Evolutionary conservation across 2,113 vertebrate genomes (phyloP).

Genomic region (Gymnogyps californianus): DNA sequence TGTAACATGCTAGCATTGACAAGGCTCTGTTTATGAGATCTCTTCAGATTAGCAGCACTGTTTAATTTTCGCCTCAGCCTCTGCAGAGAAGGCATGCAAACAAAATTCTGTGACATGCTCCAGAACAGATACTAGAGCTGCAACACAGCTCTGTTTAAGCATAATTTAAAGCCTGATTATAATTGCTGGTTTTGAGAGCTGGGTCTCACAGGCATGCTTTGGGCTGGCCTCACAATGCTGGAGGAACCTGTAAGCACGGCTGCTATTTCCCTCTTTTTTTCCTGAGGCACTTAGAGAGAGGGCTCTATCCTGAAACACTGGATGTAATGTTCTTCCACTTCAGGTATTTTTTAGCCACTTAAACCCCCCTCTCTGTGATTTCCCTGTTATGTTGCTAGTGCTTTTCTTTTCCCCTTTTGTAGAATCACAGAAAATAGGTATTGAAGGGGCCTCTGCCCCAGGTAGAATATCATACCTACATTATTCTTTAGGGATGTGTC

Average conservation of each 20-base stretch:
- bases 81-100: background rate
- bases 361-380: background rate
- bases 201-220: background rate
- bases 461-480: background rate
- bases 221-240: background rate
- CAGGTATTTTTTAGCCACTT: background rate
- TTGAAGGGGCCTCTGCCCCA: background rate
- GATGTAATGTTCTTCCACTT: background rate
- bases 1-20: background rate
- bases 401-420: background rate
- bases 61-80: background rate
- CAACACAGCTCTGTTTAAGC: background rate
- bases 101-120: background rate
- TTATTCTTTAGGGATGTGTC: background rate
- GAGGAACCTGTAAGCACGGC: background rate
- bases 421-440: background rate
- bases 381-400: background rate
- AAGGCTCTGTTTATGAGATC: background rate
- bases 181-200: background rate
- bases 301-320: background rate
- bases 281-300: background rate
- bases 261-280: background rate
- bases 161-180: background rate
- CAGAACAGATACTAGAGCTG: background rate
- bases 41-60: background rate